Evolutionary conservation across 2,888 invertebrate genomes (phyloP).

Genomic region (Amorpha juglandis): DNA sequence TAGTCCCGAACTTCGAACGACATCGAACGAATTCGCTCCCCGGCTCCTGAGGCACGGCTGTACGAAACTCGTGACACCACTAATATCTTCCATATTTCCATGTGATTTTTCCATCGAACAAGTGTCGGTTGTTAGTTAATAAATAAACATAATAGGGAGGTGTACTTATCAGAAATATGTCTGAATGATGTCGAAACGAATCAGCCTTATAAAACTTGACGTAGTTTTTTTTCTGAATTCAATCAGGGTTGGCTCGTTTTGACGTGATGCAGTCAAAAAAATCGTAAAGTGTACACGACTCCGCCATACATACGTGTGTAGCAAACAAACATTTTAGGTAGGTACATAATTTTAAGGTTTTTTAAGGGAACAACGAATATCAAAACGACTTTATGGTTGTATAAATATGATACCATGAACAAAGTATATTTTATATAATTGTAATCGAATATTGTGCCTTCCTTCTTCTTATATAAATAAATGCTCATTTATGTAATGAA

Average conservation of each 20-base stretch:
- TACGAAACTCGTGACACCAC: slow-evolving; percentile 79
- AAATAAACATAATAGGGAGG: slow-evolving; percentile 23
- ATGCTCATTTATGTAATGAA: slow-evolving; percentile 61
- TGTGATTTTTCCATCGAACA: slow-evolving; percentile 63
- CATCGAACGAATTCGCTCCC: slow-evolving; percentile 46
- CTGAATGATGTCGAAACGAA: slow-evolving; percentile 16
- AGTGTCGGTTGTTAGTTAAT: slow-evolving; percentile 60
- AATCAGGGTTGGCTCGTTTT: slow-evolving; percentile 7
- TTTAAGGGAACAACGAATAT: slow-evolving; percentile 24
- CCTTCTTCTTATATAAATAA: slow-evolving; percentile 48
- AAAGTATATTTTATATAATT: slow-evolving; percentile 49
- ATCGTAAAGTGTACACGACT: slow-evolving; percentile 53
- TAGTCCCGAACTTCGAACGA: slow-evolving; percentile 26
- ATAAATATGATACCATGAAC: slow-evolving; percentile 40
- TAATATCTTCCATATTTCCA: slow-evolving; percentile 54
- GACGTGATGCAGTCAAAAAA: neutral
- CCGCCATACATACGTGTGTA: slow-evolving; percentile 82
- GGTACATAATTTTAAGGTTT: slow-evolving; percentile 40
- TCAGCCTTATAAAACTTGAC: neutral
- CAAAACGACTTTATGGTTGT: slow-evolving; percentile 31
- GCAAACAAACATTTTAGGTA: slow-evolving; percentile 51
- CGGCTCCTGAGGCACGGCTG: slow-evolving; percentile 74
- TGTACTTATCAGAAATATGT: slow-evolving; percentile 9
- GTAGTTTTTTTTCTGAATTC: neutral
- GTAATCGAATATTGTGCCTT: slow-evolving; percentile 61